Evolutionary conservation across 2,113 vertebrate species (phyloP), one percentile per base, ranked within the genome.

Genomic region (Holacanthus passer): DNA sequence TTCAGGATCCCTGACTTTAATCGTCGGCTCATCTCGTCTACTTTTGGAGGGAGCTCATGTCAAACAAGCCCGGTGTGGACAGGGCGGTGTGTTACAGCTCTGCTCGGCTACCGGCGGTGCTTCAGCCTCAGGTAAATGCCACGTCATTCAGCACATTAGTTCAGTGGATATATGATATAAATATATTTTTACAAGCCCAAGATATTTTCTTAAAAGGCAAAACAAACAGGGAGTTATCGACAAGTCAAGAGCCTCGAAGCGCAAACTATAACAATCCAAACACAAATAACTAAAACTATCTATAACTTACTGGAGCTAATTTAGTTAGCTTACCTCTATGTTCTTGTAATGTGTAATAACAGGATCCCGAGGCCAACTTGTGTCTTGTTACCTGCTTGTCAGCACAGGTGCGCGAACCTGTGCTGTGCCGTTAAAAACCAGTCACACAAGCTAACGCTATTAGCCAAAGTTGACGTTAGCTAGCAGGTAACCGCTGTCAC

Each of bases 401-500:
- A 59, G 22, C 1, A 24, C 2, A 60, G 16, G 10, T 39, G 27
- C 56, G 12, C 31, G n/a, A n/a, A 7, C 4, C 55, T 13, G 11
- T 20, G 50, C 16, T n/a, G 47, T 13, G 8, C 10, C 16, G 1
- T 16, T 1, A 16, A 45, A 27, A 45, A 5, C 16, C 48, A 39
- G 41, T 7, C 35, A 14, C 2, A 39, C 29, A 9, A 14, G 60
- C 32, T 78, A 78, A 50, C 35, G 31, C 12, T 16, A 53, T 58
- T 37, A 84, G 62, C 64, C 39, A 58, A 82, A 77, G 71, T 77
- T 73, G 45, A 4, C 2, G 43, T n/a, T 17, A 74, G 73, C 76
- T 58, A 55, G 53, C 60, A 19, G 19, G 22, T 60, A 24, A 7
- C 39, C 13, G 77, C 41, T 29, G 24, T 39, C 0, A 69, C 20